Percentiles rank a stretch among this genome's conserved stretches.
Evolutionary conservation across 2,113 vertebrate species (phyloP).

Genomic region (Brachypodius melanocephalos): DNA sequence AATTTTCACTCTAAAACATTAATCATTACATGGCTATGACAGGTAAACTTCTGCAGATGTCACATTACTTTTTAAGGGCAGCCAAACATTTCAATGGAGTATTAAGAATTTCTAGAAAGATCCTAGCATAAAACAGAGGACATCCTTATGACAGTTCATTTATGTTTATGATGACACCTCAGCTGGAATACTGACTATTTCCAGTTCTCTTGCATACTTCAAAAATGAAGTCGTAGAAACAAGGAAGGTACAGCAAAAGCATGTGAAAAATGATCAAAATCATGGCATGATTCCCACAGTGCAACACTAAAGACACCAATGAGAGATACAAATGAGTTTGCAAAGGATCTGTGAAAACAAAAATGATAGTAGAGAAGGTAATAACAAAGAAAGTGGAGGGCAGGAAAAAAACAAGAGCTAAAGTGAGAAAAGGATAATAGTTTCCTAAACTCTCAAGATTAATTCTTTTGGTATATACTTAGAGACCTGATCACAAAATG

Average conservation of each 20-base stretch:
- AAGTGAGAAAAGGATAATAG: neutral
- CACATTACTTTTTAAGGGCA: accelerated
- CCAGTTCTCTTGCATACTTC: neutral
- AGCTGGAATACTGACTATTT: neutral
- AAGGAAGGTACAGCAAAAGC: neutral
- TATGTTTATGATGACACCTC: neutral
- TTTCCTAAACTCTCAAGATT: neutral
- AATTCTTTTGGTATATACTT: neutral
- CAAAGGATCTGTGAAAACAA: neutral
- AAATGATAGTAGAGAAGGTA: neutral
- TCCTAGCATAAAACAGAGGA: neutral
- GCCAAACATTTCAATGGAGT: neutral
- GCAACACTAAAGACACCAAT: neutral
- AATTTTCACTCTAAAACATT: neutral
- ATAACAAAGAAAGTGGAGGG: neutral
- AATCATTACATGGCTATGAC: neutral
- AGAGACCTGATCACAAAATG: neutral
- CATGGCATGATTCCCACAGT: neutral
- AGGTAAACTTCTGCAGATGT: neutral
- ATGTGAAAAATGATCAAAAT: neutral
- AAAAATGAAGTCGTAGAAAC: neutral
- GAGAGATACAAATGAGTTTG: neutral
- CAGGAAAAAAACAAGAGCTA: accelerated
- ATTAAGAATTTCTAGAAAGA: neutral
- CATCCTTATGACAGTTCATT: neutral